phyloP scores from a whole-genome alignment of 2,113 vertebrate species.

The Lates calcarifer region DNA sequence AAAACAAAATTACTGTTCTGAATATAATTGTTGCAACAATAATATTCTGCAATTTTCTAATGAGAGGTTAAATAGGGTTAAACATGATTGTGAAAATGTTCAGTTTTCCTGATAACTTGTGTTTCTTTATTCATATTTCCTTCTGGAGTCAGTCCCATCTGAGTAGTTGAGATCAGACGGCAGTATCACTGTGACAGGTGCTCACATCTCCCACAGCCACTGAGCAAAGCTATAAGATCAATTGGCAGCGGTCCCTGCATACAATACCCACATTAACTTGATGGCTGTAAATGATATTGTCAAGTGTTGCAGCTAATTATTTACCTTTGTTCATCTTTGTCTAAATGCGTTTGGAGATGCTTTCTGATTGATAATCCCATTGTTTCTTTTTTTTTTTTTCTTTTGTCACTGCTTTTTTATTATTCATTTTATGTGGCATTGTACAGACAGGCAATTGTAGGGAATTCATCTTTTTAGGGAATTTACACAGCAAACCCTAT shows the following conservation, averaged over 20 bases:
- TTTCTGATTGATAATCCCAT: conserved; percentile 79
- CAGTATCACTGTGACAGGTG: conserved; percentile 67
- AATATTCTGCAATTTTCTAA: background rate
- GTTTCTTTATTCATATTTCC: conserved; percentile 29
- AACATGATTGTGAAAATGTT: background rate
- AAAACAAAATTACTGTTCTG: background rate
- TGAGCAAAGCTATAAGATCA: conserved; percentile 66
- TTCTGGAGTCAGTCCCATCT: conserved; percentile 18
- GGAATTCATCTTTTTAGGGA: conserved; percentile 82
- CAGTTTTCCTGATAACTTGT: no score
- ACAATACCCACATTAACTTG: conserved; percentile 75
- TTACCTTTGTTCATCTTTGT: conserved; percentile 78
- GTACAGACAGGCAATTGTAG: conserved; percentile 78
- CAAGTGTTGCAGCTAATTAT: conserved; percentile 77
- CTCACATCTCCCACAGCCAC: conserved; percentile 61
- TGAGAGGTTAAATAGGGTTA: background rate
- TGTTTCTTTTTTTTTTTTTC: conserved; percentile 75
- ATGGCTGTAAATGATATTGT: conserved; percentile 75
- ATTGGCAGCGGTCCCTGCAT: conserved; percentile 69
- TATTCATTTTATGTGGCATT: conserved; percentile 81
- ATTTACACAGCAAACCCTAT: conserved; percentile 80
- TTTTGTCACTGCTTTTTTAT: conserved; percentile 80
- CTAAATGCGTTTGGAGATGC: conserved; percentile 61
- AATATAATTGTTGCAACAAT: background rate
- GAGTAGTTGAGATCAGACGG: conserved; percentile 57